phyloP scores from a whole-genome alignment of 2,888 invertebrate species.

The Nowickia ferox region DNA sequence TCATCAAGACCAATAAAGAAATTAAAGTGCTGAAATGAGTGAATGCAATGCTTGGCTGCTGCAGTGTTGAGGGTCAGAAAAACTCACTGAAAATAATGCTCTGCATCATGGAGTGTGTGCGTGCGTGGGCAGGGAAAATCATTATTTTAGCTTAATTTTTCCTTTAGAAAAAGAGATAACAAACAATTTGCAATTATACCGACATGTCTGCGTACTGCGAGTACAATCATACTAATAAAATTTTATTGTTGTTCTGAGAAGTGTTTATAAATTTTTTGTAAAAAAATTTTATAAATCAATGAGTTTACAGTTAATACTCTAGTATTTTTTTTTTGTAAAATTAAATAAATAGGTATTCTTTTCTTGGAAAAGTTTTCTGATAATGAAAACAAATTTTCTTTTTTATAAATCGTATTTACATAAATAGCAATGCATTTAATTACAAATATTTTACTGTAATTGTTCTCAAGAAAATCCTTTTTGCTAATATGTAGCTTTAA shows the following conservation, averaged over 20 bases:
- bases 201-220: neutral
- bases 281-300: constrained; percentile 4
- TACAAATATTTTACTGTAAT: too few relatives aligned
- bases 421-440: too few relatives aligned
- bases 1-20: constrained; percentile 38
- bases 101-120: neutral
- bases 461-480: too few relatives aligned
- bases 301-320: neutral
- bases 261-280: constrained; percentile 7
- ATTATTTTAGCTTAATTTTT: neutral
- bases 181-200: neutral
- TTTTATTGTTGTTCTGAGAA: constrained; percentile 27
- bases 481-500: too few relatives aligned
- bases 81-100: neutral
- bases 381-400: too few relatives aligned
- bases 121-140: constrained; percentile 11
- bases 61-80: constrained; percentile 10
- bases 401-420: too few relatives aligned
- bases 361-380: too few relatives aligned
- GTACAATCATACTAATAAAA: constrained; percentile 1
- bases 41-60: constrained; percentile 12
- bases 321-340: too few relatives aligned
- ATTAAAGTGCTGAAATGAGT: constrained; percentile 22
- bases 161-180: neutral
- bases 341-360: too few relatives aligned